Percentiles rank a stretch among this genome's conserved stretches.
Evolutionary conservation across 2,888 invertebrate genomes (phyloP).

Genomic region (Macaria notata): DNA sequence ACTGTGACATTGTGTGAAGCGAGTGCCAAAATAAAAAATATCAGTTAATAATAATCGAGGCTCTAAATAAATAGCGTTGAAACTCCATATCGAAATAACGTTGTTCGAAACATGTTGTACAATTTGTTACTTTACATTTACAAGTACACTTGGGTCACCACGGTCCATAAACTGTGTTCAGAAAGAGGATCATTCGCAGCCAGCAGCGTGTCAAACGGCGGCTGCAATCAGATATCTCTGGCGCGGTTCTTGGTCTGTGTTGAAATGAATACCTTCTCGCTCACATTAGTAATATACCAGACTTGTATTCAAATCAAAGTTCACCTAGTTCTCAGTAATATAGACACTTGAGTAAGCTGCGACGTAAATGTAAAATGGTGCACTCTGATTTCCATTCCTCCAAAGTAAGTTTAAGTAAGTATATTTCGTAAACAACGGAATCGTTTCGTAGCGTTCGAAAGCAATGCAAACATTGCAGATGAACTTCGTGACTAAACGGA

Average conservation of each 20-base stretch:
- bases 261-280: slow-evolving; percentile 35
- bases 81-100: too few relatives aligned
- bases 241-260: slow-evolving; percentile 47
- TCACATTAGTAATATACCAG: slow-evolving; percentile 34
- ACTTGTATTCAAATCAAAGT: slow-evolving; percentile 48
- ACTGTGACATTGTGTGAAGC: too few relatives aligned
- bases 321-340: slow-evolving; percentile 54
- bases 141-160: not conserved
- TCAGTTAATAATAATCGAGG: too few relatives aligned
- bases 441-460: slow-evolving; percentile 32
- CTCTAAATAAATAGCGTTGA: too few relatives aligned
- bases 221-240: slow-evolving; percentile 31
- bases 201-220: slow-evolving; percentile 23
- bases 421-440: slow-evolving; percentile 36
- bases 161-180: slow-evolving; percentile 7
- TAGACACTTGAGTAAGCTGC: slow-evolving; percentile 31
- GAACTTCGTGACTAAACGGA: slow-evolving; percentile 50
- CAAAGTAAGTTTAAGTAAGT: not conserved
- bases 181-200: slow-evolving; percentile 17
- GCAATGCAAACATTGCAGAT: slow-evolving; percentile 37
- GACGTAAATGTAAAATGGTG: slow-evolving; percentile 20
- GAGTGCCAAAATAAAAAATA: too few relatives aligned
- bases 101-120: too few relatives aligned
- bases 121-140: too few relatives aligned
- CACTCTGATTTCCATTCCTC: slow-evolving; percentile 35